Evolutionary conservation across 2,888 invertebrate genomes (phyloP).

Genomic region (Drosophila hamatofila): DNA sequence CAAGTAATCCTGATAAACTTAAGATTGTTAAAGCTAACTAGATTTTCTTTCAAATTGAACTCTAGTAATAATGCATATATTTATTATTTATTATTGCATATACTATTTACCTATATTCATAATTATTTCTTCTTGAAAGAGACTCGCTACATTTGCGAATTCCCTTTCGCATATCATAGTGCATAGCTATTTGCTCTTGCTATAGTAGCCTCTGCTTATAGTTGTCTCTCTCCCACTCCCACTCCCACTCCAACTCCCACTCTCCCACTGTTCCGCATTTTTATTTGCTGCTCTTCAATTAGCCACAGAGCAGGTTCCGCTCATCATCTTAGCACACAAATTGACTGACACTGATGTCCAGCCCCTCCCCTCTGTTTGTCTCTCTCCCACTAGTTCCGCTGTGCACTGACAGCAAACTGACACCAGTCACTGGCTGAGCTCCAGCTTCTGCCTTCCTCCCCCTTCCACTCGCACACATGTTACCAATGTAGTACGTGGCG

Average conservation of each 20-base stretch:
- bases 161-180: neutral
- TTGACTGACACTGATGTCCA: conserved; percentile 72
- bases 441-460: conserved; percentile 26
- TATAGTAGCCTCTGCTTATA: neutral
- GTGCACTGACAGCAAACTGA: conserved; percentile 71
- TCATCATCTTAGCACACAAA: conserved; percentile 58
- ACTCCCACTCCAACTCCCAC: neutral
- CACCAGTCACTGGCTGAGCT: conserved; percentile 65
- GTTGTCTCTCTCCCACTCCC: neutral
- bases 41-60: neutral
- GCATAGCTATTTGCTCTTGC: neutral
- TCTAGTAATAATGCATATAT: too few relatives aligned
- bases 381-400: neutral
- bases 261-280: neutral
- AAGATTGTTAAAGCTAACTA: neutral
- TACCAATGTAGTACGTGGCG: conserved; percentile 43
- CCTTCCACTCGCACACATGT: conserved; percentile 45
- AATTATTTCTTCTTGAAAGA: too few relatives aligned
- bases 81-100: too few relatives aligned
- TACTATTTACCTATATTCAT: too few relatives aligned
- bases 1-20: neutral
- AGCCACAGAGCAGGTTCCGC: conserved; percentile 61
- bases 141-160: too few relatives aligned
- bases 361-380: neutral
- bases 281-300: conserved; percentile 54